Base-by-base conservation (phyloP, 2,797 vertebrate genomes). In the Propithecus perrieri region DNA sequence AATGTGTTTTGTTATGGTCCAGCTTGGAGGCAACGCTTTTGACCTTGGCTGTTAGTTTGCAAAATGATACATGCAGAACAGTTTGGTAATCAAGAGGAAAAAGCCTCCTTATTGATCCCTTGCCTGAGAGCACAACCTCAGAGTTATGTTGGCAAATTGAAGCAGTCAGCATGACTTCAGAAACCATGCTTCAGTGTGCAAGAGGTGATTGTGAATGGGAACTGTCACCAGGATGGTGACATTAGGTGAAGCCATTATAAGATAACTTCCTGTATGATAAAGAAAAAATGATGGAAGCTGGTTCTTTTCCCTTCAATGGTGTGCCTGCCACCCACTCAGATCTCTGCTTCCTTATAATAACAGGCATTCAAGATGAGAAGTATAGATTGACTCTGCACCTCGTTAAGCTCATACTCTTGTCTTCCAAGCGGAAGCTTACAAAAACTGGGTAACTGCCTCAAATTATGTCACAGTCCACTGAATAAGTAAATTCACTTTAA, bases 31-130 rank as follows among this genome's bases (percentile, higher is more conserved):
- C 57, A 26, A 35, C 15, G 35, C 41, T 93, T 94, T 95, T 9
- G n/a, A 87, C 91, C 75, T 97, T 86, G 75, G 38, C 57, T 91
- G 30, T 94, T 94, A 53, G 50, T 78, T 94, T 96, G 55, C 48
- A 95, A 65, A 96, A 86, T 69, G 59, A 89, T n/a, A 22, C 26
- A 38, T 89, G 15, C 33, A 78, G n/a, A 94, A 6, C 22, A 33
- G 41, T 38, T 30, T 7, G 46, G 17, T 38, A 61, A 67, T 35
- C 6, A 48, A 38, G 13, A 8, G 3, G 14, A 22, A 71, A 48
- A 48, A 30, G 33, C 6, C 6, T 93, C 8, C 18, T 8, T 41
- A 2, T 41, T 78, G 78, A 41, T 46, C 61, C 11, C 0, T 92
- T 88, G 63, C 59, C 63, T 28, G 41, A 93, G 53, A 89, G 69